Conservation (phyloP, 2,113 vertebrate species). For the Calidris pygmaea region DNA sequence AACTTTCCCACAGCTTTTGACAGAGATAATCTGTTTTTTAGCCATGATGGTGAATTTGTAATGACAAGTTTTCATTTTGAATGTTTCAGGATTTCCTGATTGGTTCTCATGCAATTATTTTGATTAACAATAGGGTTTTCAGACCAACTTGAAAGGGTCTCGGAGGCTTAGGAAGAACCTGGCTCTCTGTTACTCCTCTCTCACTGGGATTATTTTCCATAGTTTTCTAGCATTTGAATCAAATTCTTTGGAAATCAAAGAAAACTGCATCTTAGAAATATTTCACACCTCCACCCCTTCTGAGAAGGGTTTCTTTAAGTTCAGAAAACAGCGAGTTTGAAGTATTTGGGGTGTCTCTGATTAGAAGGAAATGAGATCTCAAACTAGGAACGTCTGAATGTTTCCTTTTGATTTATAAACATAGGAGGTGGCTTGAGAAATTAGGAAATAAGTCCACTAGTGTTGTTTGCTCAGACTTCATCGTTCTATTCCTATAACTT, state of each 20-base stretch:
- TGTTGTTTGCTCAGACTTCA: not conserved
- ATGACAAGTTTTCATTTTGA: slow-evolving; percentile 57
- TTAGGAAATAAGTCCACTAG: not conserved
- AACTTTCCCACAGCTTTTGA: slow-evolving; percentile 65
- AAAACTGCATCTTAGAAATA: not conserved
- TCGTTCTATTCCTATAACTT: not conserved
- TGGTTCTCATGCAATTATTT: slow-evolving; percentile 62
- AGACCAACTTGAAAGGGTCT: slow-evolving; percentile 48
- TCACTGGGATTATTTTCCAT: slow-evolving; percentile 14
- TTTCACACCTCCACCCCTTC: not conserved
- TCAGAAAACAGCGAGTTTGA: not conserved
- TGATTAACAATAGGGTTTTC: slow-evolving; percentile 60
- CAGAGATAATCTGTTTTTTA: slow-evolving; percentile 23
- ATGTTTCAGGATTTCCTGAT: slow-evolving; percentile 50
- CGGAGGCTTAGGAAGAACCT: not conserved
- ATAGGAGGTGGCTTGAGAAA: not conserved
- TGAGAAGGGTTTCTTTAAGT: not conserved
- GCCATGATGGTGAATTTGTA: slow-evolving; percentile 12
- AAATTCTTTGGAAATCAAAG: slow-evolving; percentile 20
- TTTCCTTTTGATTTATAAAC: not conserved
- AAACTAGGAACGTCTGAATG: not conserved
- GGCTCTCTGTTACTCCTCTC: not conserved
- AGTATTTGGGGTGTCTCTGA: not conserved
- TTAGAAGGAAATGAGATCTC: not conserved
- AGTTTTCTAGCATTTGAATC: not conserved